Evolutionary conservation across 2,888 invertebrate genomes (phyloP).

Genomic region (Pachliopta kotzebuea): DNA sequence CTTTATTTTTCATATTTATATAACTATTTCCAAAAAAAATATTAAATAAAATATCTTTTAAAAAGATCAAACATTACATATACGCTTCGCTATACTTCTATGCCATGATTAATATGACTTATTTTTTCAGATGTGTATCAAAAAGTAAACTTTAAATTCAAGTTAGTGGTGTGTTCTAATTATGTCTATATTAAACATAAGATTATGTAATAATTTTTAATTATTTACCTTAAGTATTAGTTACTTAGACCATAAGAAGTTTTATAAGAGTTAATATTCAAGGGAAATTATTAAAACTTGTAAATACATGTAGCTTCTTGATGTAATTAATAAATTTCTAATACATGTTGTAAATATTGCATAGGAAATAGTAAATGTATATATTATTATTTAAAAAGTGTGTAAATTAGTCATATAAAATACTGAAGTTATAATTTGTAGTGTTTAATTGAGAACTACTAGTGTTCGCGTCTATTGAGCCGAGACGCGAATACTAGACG

Average conservation of each 20-base stretch:
- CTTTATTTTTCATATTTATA: no score
- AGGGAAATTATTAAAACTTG: not conserved
- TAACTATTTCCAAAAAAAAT: no score
- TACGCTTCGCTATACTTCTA: not conserved
- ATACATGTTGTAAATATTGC: constrained; percentile 20
- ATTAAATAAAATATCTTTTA: not conserved
- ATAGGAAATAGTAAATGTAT: constrained; percentile 5
- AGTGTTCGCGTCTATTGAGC: constrained; percentile 32
- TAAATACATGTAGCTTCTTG: not conserved
- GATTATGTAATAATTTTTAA: not conserved
- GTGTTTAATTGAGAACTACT: constrained; percentile 3
- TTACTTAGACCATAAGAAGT: not conserved
- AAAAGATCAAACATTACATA: no score
- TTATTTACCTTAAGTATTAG: not conserved
- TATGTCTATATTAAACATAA: not conserved
- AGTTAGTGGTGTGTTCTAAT: not conserved
- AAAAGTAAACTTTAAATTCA: constrained; percentile 2
- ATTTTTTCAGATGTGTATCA: constrained; percentile 22
- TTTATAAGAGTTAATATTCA: not conserved
- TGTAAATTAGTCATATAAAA: not conserved
- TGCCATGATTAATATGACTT: not conserved
- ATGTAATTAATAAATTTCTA: constrained; percentile 1
- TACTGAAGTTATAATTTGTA: not conserved
- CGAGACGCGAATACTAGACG: constrained; percentile 29
- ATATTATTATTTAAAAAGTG: not conserved